phyloP scores from a whole-genome alignment of 2,888 invertebrate genomes.

The Morpho achilles region DNA sequence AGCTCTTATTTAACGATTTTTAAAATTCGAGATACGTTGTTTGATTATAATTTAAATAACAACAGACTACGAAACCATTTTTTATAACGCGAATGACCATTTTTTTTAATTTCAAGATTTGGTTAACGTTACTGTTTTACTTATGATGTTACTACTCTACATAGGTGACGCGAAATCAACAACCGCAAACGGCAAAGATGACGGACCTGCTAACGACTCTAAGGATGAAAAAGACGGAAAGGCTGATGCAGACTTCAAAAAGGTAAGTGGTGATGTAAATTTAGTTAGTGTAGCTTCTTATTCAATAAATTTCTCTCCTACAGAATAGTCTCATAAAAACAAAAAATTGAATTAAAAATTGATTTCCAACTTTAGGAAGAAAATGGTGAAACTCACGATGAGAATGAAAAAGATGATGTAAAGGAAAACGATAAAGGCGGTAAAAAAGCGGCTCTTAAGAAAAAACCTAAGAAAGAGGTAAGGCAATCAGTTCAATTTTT shows the following conservation, averaged over 20 bases:
- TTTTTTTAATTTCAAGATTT: too few relatives aligned
- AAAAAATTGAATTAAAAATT: background rate
- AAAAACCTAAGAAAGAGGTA: constrained; percentile 76
- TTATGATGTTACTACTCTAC: background rate
- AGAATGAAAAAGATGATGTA: constrained; percentile 66
- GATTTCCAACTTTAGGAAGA: constrained; percentile 50
- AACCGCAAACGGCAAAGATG: constrained; percentile 67
- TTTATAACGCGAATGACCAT: too few relatives aligned
- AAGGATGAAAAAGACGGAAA: constrained; percentile 64
- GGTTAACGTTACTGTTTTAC: too few relatives aligned
- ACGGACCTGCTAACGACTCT: constrained; percentile 53
- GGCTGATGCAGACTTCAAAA: constrained; percentile 57
- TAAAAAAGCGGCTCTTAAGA: constrained; percentile 64
- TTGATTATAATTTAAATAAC: too few relatives aligned
- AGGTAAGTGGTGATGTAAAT: constrained; percentile 39
- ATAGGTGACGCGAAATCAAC: constrained; percentile 65
- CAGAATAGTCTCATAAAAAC: too few relatives aligned
- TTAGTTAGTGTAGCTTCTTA: too few relatives aligned
- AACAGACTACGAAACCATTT: too few relatives aligned
- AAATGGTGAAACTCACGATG: constrained; percentile 72
- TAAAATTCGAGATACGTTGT: too few relatives aligned
- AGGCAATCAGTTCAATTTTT: background rate
- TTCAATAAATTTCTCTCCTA: too few relatives aligned
- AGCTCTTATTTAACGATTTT: too few relatives aligned
- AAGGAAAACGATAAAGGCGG: constrained; percentile 64